Evolutionary conservation across 2,888 invertebrate genomes (phyloP).

Genomic region (Pyrochroa serraticornis): DNA sequence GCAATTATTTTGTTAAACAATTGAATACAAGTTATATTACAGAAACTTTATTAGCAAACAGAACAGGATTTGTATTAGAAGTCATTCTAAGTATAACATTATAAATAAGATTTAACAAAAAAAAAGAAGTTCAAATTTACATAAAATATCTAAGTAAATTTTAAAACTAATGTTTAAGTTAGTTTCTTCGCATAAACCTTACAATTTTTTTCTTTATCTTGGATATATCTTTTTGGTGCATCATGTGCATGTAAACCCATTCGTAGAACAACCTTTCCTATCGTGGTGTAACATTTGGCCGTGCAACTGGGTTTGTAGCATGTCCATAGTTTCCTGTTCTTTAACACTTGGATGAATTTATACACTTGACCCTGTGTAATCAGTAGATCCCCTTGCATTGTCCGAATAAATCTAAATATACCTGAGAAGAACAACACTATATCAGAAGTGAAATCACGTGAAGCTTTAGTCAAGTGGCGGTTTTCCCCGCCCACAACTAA

Average conservation of each 20-base stretch:
- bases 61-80: too few relatives aligned
- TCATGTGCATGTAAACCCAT: slow-evolving; percentile 45
- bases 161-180: background rate
- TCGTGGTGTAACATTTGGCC: slow-evolving; percentile 44
- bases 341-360: slow-evolving; percentile 34
- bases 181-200: slow-evolving; percentile 31
- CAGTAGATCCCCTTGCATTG: slow-evolving; percentile 34
- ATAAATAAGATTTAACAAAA: too few relatives aligned
- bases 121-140: background rate
- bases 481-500: background rate
- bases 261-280: slow-evolving; percentile 41
- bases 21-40: too few relatives aligned
- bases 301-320: slow-evolving; percentile 42
- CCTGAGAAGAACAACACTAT: slow-evolving; percentile 33
- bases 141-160: background rate
- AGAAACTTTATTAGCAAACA: too few relatives aligned
- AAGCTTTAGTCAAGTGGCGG: background rate
- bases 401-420: slow-evolving; percentile 41
- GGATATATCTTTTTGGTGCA: slow-evolving; percentile 38
- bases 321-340: slow-evolving; percentile 40
- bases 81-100: too few relatives aligned
- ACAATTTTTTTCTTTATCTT: slow-evolving; percentile 33
- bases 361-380: slow-evolving; percentile 47
- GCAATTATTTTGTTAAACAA: too few relatives aligned
- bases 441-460: background rate